Evolutionary conservation across 2,888 invertebrate species (phyloP).

Genomic region (Eulithis testata): DNA sequence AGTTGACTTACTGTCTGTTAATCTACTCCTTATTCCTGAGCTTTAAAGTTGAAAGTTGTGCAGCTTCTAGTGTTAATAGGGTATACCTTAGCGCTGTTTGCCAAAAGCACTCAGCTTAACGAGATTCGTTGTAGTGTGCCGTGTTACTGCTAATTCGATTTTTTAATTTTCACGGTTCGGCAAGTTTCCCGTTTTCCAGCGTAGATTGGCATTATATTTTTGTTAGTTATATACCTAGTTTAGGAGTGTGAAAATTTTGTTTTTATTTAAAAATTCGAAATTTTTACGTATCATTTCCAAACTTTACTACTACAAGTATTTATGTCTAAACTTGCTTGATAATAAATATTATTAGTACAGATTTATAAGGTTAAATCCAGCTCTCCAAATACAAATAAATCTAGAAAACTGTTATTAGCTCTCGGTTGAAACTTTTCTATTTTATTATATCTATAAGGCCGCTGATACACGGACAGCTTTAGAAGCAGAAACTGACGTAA

Average conservation of each 20-base stretch:
- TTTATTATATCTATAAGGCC: neutral
- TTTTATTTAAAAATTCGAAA: too few relatives aligned
- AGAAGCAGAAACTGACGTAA: too few relatives aligned
- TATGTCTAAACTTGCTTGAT: constrained; percentile 6
- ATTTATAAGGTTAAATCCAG: constrained; percentile 15
- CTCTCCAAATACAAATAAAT: constrained; percentile 23
- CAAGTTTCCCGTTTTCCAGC: constrained; percentile 6
- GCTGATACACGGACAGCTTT: too few relatives aligned
- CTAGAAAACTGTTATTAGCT: constrained; percentile 4
- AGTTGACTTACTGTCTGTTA: constrained; percentile 14
- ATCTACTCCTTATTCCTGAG: constrained; percentile 25
- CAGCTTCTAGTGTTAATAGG: constrained; percentile 54
- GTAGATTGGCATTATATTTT: constrained; percentile 12
- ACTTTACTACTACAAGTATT: neutral
- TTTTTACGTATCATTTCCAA: too few relatives aligned
- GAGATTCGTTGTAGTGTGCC: constrained; percentile 48
- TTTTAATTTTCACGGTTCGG: constrained; percentile 35
- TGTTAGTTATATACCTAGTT: neutral
- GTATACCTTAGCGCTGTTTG: constrained; percentile 60
- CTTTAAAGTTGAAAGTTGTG: constrained; percentile 29
- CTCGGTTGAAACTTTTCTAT: constrained; percentile 10
- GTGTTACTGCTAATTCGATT: constrained; percentile 44
- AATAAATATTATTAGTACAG: constrained; percentile 3
- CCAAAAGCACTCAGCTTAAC: constrained; percentile 63
- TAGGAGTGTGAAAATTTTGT: too few relatives aligned